Percentiles rank a stretch among this genome's conserved stretches.
Conservation (phyloP, 2,113 vertebrate genomes). For the Lota lota region DNA sequence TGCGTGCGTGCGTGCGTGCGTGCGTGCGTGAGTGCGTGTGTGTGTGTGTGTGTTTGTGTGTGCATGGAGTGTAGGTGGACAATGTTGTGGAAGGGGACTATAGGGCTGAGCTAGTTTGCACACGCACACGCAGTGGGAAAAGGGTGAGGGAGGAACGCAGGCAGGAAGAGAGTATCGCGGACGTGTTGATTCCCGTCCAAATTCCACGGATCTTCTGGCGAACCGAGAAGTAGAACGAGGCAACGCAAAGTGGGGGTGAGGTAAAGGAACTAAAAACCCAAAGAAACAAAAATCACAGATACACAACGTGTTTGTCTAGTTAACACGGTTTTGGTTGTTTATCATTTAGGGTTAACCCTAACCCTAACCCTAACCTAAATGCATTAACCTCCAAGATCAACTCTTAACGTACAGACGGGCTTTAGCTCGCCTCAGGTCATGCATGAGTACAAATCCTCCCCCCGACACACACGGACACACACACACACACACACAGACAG, state of each 20-base stretch:
- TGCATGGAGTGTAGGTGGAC: neutral
- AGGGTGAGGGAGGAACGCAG: slow-evolving; percentile 15
- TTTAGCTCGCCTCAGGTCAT: slow-evolving; percentile 15
- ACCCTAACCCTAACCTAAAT: too few relatives aligned
- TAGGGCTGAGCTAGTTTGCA: slow-evolving; percentile 26
- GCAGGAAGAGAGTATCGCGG: slow-evolving; percentile 16
- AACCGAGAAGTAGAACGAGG: slow-evolving; percentile 1
- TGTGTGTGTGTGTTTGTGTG: neutral
- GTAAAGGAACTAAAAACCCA: too few relatives aligned
- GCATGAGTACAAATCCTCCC: neutral
- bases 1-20: too few relatives aligned
- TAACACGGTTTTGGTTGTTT: too few relatives aligned
- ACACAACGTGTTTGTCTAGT: too few relatives aligned
- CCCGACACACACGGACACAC: neutral
- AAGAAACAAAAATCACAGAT: neutral
- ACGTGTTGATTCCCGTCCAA: slow-evolving; percentile 67
- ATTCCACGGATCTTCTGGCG: slow-evolving; percentile 65
- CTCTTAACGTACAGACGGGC: neutral
- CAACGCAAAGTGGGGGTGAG: neutral
- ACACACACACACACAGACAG: neutral
- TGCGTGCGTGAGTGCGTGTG: too few relatives aligned
- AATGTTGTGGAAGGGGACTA: neutral
- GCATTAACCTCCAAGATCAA: too few relatives aligned
- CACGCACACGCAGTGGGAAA: slow-evolving; percentile 14
- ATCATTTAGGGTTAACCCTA: too few relatives aligned